Percentiles rank a stretch among this genome's conserved stretches.
Conservation (phyloP, 2,888 invertebrate species). For the Syrphus vitripennis region DNA sequence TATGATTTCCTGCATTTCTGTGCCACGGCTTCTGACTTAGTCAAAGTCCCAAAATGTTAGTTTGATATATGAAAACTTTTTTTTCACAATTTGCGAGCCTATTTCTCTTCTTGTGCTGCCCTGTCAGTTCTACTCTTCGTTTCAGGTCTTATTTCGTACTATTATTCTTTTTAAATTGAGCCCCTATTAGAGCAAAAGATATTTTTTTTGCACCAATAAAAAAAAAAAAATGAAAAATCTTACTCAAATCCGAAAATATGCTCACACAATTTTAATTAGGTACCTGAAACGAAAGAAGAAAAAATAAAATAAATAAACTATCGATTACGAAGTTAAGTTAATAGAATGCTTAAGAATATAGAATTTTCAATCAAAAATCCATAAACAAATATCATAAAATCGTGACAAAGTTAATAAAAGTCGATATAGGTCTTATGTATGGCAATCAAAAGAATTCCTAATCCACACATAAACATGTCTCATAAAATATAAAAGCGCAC, state of each 20-base stretch:
- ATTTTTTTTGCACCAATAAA: neutral
- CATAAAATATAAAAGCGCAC: conserved; percentile 17
- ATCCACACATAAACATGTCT: conserved; percentile 23
- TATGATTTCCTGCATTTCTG: no score
- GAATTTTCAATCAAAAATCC: conserved; percentile 51
- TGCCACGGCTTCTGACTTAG: no score
- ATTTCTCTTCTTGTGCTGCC: no score
- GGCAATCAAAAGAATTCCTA: conserved; percentile 10
- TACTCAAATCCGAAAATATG: conserved; percentile 6
- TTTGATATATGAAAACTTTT: no score
- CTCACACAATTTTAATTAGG: conserved; percentile 6
- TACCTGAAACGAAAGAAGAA: conserved; percentile 47
- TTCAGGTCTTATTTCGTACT: no score
- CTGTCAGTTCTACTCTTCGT: no score
- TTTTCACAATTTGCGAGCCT: no score
- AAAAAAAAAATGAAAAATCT: conserved; percentile 4
- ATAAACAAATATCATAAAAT: conserved; percentile 57
- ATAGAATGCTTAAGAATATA: neutral
- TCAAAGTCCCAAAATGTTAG: no score
- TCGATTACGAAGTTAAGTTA: neutral
- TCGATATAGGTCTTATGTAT: neutral
- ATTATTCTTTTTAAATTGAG: no score
- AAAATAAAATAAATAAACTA: neutral
- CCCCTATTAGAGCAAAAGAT: neutral
- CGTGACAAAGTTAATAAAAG: conserved; percentile 63